These are phyloP conservation scores for Eupithecia subfuscata DNA, from an alignment of 2,888 invertebrate species.

Conservation along the genomic window DNA sequence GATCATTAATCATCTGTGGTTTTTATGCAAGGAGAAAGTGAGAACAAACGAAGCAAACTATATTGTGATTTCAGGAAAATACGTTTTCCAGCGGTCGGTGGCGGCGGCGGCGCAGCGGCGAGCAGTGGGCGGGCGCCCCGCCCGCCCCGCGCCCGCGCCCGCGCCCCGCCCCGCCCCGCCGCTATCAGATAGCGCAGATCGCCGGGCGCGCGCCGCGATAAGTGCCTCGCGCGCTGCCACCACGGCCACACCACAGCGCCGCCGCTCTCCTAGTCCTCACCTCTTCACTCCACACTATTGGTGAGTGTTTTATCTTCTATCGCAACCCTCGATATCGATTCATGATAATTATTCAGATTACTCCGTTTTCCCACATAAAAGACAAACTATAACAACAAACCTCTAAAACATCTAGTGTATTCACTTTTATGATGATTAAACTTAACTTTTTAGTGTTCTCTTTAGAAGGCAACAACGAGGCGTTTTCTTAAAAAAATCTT, in stretches of 20 bases:
- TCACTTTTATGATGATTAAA: neutral
- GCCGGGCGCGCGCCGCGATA: constrained; percentile 36
- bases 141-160: constrained; percentile 28
- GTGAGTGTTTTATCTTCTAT: constrained; percentile 21
- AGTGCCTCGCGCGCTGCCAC: constrained; percentile 20
- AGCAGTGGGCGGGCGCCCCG: constrained; percentile 8
- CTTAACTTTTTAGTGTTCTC: neutral
- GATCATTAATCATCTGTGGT: neutral
- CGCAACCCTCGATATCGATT: neutral
- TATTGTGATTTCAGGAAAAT: constrained; percentile 17
- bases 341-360: neutral
- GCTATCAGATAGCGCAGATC: constrained; percentile 46
- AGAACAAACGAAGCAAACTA: neutral
- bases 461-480: too few species aligned
- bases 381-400: neutral
- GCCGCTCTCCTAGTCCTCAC: neutral
- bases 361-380: neutral
- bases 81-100: constrained; percentile 3
- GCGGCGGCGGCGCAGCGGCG: neutral
- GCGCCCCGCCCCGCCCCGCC: constrained; percentile 42
- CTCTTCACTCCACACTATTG: constrained; percentile 2
- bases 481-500: too few species aligned
- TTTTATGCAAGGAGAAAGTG: neutral
- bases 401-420: neutral
- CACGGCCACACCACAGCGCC: neutral